Percentiles rank a stretch among this genome's conserved stretches.
Conservation (phyloP, 2,888 invertebrate species). For the Celastrina argiolus region DNA sequence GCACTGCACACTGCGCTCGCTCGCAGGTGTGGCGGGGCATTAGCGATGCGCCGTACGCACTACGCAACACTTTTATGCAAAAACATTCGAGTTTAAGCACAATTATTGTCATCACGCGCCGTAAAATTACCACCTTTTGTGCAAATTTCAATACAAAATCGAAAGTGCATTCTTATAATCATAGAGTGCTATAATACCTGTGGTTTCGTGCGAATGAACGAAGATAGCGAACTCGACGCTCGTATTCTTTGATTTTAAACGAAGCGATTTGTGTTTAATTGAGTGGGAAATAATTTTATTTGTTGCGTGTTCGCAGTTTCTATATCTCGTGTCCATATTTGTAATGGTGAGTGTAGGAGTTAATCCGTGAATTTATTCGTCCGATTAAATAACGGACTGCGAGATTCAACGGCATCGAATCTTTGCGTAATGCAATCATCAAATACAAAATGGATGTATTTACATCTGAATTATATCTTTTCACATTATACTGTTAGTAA, state of each 20-base stretch:
- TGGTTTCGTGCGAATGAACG: conserved; percentile 56
- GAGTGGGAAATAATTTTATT: conserved; percentile 54
- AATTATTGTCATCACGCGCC: conserved; percentile 68
- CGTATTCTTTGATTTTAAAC: conserved; percentile 50
- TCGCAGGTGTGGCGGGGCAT: conserved; percentile 14
- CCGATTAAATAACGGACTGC: background rate
- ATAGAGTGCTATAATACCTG: conserved; percentile 50
- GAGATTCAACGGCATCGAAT: conserved; percentile 6
- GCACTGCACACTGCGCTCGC: too few species aligned
- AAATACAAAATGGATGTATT: background rate
- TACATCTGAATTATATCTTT: background rate
- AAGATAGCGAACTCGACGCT: conserved; percentile 50
- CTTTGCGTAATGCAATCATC: conserved; percentile 4
- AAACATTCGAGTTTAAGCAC: conserved; percentile 45
- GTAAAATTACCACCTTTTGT: conserved; percentile 72
- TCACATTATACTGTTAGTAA: background rate
- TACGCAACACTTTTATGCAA: conserved; percentile 41
- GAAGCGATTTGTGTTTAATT: conserved; percentile 56
- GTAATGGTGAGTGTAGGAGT: conserved; percentile 15
- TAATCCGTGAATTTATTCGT: background rate
- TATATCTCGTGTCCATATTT: conserved; percentile 9
- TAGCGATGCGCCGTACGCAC: conserved; percentile 34
- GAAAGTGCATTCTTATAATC: conserved; percentile 55
- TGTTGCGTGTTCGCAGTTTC: conserved; percentile 24
- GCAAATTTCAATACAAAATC: conserved; percentile 67